Evolutionary conservation across 2,888 invertebrate genomes (phyloP).

Genomic region (Elmis aenea): DNA sequence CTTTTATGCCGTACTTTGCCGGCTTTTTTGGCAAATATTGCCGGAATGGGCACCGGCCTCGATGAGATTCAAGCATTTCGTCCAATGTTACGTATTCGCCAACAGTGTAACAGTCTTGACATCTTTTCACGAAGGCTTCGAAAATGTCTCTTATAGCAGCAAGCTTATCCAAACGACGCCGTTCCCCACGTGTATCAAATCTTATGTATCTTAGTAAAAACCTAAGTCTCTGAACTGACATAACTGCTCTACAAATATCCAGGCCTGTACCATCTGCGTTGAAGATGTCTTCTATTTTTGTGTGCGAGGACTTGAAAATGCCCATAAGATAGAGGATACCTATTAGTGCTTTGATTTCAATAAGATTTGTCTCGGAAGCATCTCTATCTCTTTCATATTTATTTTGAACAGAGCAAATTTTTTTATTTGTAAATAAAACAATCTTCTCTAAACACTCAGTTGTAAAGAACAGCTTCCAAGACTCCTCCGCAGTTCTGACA

Average conservation of each 20-base stretch:
- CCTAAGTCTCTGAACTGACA: constrained; percentile 20
- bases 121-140: too few relatives aligned
- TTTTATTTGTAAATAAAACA: constrained; percentile 25
- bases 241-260: constrained; percentile 21
- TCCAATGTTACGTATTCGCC: constrained; percentile 22
- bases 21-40: constrained; percentile 25
- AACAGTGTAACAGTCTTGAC: too few relatives aligned
- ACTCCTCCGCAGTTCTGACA: constrained; percentile 1
- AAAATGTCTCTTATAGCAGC: constrained; percentile 24
- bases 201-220: constrained; percentile 13
- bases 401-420: constrained; percentile 14
- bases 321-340: constrained; percentile 26
- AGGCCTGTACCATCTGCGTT: constrained; percentile 19
- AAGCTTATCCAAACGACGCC: constrained; percentile 16
- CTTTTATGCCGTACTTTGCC: constrained; percentile 18
- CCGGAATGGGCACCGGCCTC: constrained; percentile 21
- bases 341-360: constrained; percentile 25
- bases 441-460: too few relatives aligned
- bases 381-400: constrained; percentile 19
- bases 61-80: constrained; percentile 21
- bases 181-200: constrained; percentile 12
- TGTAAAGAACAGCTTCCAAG: constrained; percentile 7
- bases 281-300: constrained; percentile 21
- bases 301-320: constrained; percentile 18
- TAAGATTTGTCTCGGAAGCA: constrained; percentile 20